Percentiles rank a stretch among this genome's conserved stretches.
Conservation (phyloP, 2,113 vertebrate genomes). For the Gadus macrocephalus region DNA sequence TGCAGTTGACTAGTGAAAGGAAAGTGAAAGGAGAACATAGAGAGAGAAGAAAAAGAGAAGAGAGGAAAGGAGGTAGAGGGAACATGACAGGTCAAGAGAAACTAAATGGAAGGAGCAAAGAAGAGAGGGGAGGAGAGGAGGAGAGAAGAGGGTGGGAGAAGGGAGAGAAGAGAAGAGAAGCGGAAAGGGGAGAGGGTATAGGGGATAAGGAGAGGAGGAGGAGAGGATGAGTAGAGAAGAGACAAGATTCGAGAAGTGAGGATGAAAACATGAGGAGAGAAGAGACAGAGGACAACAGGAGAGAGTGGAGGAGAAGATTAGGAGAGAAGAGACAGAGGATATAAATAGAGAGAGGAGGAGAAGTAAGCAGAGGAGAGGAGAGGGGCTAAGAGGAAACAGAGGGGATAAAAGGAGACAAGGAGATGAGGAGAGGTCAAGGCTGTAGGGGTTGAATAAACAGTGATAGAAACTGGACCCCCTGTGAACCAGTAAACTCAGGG, state of each 20-base stretch:
- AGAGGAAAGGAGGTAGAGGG: too few relatives aligned
- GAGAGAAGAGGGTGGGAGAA: neutral
- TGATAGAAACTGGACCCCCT: conserved; percentile 67
- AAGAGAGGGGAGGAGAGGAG: neutral
- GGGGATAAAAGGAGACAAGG: conserved; percentile 3
- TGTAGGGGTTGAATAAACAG: conserved; percentile 54
- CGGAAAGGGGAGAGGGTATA: conserved; percentile 2
- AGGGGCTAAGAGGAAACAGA: neutral
- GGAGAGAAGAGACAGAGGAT: conserved; percentile 4
- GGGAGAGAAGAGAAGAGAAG: neutral
- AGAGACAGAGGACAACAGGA: too few relatives aligned
- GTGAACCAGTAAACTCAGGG: conserved; percentile 62
- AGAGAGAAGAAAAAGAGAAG: too few relatives aligned
- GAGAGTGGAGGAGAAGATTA: too few relatives aligned
- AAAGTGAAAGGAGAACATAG: too few relatives aligned
- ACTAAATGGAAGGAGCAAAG: too few relatives aligned
- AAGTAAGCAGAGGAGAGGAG: neutral
- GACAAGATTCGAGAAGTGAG: too few relatives aligned
- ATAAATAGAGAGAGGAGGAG: conserved; percentile 16
- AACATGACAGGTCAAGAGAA: too few relatives aligned
- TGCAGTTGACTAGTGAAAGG: too few relatives aligned
- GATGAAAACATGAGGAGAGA: too few relatives aligned
- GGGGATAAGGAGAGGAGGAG: too few relatives aligned
- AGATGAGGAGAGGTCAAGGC: conserved; percentile 10
- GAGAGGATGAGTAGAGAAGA: too few relatives aligned